Conservation (phyloP, 2,888 invertebrate genomes). For the Beris chalybata region DNA sequence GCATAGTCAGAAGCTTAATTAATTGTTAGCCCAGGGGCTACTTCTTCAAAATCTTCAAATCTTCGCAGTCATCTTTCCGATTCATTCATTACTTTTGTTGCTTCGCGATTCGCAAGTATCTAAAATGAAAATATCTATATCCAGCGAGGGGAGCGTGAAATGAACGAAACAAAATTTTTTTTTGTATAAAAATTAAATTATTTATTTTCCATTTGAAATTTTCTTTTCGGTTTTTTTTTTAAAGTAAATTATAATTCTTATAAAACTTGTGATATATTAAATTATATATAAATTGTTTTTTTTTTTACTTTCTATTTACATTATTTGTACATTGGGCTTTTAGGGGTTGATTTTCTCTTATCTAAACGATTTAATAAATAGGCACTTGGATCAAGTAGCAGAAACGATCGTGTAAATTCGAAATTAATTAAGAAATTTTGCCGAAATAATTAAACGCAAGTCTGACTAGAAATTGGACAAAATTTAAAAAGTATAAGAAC, state of each 20-base stretch:
- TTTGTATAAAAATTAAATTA: no score
- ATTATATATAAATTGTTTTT: slow-evolving; percentile 2
- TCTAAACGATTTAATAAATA: background rate
- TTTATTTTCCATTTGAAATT: background rate
- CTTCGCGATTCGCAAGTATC: background rate
- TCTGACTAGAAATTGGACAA: slow-evolving; percentile 18
- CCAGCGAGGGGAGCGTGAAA: no score
- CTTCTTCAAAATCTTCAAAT: slow-evolving; percentile 11
- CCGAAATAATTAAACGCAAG: no score
- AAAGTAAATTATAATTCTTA: slow-evolving; percentile 1
- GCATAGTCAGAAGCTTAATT: slow-evolving; percentile 29
- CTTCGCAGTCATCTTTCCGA: slow-evolving; percentile 18
- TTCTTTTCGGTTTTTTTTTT: slow-evolving; percentile 10
- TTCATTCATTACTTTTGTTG: slow-evolving; percentile 26
- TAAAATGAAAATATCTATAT: no score
- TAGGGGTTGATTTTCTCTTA: background rate
- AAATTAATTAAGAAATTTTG: no score
- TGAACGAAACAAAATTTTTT: no score
- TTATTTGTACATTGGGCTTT: slow-evolving; percentile 15
- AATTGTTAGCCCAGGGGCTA: slow-evolving; percentile 20
- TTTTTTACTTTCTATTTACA: background rate
- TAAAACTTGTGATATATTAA: slow-evolving; percentile 23
- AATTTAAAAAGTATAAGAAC: background rate
- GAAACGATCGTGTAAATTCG: background rate
- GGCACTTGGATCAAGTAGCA: slow-evolving; percentile 8